Base-by-base conservation (phyloP, 2,888 invertebrate genomes). In the Embidobia sp. region DNA sequence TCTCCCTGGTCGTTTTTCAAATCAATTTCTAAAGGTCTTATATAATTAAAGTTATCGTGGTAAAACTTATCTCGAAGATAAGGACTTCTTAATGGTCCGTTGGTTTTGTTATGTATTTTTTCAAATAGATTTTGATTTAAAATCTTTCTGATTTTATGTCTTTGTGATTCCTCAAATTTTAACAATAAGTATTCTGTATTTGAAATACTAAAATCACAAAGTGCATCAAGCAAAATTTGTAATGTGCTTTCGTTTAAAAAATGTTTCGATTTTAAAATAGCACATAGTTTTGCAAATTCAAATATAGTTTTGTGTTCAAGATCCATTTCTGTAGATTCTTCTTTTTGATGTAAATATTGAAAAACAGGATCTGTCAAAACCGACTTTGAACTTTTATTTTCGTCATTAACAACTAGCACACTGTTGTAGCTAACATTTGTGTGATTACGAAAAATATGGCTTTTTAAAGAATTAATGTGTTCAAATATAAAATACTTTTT, bases 161-260 rank as follows among this genome's bases (percentile, higher is more conserved):
- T 26, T n/a, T 40, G 11, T n/a, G 55, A 55, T 27, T 22, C 10
- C 11, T 55, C 40, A 55, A 55, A 27, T 19, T 40, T 40, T 15
- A 27, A 3, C 2, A 55, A 55, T 6, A 55, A 55, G 27, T 26
- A 40, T 16, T 55, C 27, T 5, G 26, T 40, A 42, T 18, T 57
- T 8, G 42, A 10, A 57, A 10, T 44, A 57, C 42, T 55, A 1
- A 55, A n/a, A 11, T 55, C 26, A 5, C 2, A 10, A 6, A 22
- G 11, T 7, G 26, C 1, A 15, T 55, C 37, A 15, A 55, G 11
- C 7, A 55, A 26, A n/a, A 26, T 27, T 27, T 55, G 37, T 40
- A 37, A 40, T 8, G 55, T 27, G 8, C 3, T 40, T 40, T 55
- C 55, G 13, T 37, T 27, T 13, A 55, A 15, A 55, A 55, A 55